These are phyloP conservation scores for Pterois miles DNA, from an alignment of 2,797 vertebrate species.

Conservation along the genomic window DNA sequence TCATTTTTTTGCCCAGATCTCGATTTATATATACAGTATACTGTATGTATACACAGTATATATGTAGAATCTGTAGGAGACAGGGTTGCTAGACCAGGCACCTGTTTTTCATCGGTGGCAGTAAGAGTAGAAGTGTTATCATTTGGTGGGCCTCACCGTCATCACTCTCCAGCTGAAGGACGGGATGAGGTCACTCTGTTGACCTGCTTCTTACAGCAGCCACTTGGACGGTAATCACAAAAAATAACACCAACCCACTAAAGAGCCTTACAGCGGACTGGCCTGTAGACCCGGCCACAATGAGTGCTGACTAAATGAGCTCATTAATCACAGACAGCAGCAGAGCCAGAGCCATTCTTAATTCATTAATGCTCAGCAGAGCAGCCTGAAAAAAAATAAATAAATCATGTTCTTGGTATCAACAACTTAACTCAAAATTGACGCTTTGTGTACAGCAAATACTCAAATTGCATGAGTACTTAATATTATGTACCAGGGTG, in stretches of 20 bases:
- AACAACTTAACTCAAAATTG: slow-evolving; percentile 44
- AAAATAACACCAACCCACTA: slow-evolving; percentile 85
- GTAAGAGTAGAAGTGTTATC: slow-evolving; percentile 42
- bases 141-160: slow-evolving; percentile 63
- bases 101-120: not conserved
- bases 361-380: slow-evolving; percentile 63
- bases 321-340: slow-evolving; percentile 69
- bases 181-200: slow-evolving; percentile 77
- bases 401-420: slow-evolving; percentile 30
- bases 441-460: slow-evolving; percentile 23
- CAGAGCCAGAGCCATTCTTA: slow-evolving; percentile 51
- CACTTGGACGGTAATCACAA: slow-evolving; percentile 85
- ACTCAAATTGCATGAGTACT: slow-evolving; percentile 28
- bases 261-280: slow-evolving; percentile 69
- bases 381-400: slow-evolving; percentile 23
- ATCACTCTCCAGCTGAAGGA: slow-evolving; percentile 78
- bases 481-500: slow-evolving; percentile 10
- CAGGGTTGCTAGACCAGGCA: not conserved
- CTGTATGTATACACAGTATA: not conserved
- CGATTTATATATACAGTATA: too few species aligned
- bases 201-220: slow-evolving; percentile 82
- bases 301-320: slow-evolving; percentile 68
- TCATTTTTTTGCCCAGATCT: too few species aligned
- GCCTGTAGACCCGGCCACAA: slow-evolving; percentile 65
- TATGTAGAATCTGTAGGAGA: not conserved